phyloP scores from a whole-genome alignment of 2,797 vertebrate species.

The Manis pentadactyla region DNA sequence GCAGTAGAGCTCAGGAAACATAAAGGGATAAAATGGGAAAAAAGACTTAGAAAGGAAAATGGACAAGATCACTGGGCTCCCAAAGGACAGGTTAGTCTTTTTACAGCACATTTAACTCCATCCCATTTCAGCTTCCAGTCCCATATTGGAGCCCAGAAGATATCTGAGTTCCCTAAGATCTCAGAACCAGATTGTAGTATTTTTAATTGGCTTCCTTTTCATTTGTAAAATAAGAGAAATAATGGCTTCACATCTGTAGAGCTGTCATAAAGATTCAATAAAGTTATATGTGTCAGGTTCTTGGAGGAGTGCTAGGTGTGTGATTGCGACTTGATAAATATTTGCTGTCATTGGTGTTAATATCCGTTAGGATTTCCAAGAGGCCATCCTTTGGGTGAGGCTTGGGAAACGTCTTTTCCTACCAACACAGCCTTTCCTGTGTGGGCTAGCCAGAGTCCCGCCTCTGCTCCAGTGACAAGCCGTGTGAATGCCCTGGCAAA shows the following conservation, averaged over 20 bases:
- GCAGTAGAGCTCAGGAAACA: neutral
- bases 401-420: neutral
- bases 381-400: neutral
- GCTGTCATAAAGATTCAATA: neutral
- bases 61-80: neutral
- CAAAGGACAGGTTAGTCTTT: neutral
- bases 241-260: neutral
- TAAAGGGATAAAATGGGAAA: neutral
- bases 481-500: neutral
- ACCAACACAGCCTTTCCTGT: neutral
- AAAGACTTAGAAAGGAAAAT: neutral
- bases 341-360: neutral
- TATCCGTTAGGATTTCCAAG: neutral
- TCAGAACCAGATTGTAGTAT: neutral
- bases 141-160: neutral
- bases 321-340: neutral
- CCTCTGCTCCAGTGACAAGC: neutral
- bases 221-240: neutral
- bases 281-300: neutral
- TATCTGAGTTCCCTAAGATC: neutral
- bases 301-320: neutral
- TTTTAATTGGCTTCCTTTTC: neutral
- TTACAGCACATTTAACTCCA: neutral
- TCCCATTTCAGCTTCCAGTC: neutral
- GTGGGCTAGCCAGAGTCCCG: neutral